phyloP scores from a whole-genome alignment of 1,140 invertebrate genomes.

The Stenopsyche tienmushanensis region DNA sequence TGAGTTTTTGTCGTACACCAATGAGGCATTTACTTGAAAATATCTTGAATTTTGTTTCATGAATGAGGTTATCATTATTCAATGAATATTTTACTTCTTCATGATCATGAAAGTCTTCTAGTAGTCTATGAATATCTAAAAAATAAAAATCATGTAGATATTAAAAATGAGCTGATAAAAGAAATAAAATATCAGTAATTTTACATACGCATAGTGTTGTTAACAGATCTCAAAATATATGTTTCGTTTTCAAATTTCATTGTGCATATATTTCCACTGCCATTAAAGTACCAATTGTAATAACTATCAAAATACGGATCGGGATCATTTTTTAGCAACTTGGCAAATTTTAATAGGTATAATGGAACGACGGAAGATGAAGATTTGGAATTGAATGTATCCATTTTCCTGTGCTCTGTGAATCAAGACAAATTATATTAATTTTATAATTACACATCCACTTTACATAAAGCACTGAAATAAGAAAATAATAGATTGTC shows the following conservation, averaged over 20 bases:
- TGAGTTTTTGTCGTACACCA: constrained; percentile 30
- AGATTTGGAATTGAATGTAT: neutral
- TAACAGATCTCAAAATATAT: constrained; percentile 26
- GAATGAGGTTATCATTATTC: constrained; percentile 24
- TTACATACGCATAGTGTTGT: constrained; percentile 28
- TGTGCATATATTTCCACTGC: constrained; percentile 30
- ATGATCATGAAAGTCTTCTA: neutral
- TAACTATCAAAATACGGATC: constrained; percentile 33
- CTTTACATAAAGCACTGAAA: too few species aligned
- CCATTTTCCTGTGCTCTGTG: constrained; percentile 21
- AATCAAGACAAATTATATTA: too few species aligned
- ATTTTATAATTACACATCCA: too few species aligned
- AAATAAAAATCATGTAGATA: constrained; percentile 11
- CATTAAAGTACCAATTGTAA: constrained; percentile 37
- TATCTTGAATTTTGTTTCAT: constrained; percentile 25
- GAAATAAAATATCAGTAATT: neutral
- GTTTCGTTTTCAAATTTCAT: neutral
- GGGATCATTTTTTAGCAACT: constrained; percentile 31
- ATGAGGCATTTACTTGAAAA: constrained; percentile 15
- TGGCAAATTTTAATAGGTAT: constrained; percentile 34
- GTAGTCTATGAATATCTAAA: constrained; percentile 24
- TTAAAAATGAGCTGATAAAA: neutral
- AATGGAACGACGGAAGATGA: constrained; percentile 13
- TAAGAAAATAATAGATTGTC: too few species aligned
- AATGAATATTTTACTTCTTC: constrained; percentile 19